A percentile compares a stretch with the other conserved stretches of the same genome.
Evolutionary conservation across 2,113 vertebrate species (phyloP).

Genomic region (Microcebus lehilahytsara): DNA sequence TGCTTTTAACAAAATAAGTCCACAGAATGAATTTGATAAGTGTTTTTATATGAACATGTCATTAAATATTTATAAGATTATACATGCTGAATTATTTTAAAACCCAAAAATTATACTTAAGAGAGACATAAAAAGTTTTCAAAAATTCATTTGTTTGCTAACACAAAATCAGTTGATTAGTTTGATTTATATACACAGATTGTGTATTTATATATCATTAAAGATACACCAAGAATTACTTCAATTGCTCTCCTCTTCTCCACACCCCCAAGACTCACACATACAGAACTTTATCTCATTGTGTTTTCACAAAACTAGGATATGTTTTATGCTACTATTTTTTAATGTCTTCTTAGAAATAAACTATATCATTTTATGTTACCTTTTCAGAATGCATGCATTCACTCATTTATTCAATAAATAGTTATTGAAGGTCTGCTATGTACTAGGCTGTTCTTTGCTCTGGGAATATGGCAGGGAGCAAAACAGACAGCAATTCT

Average conservation of each 20-base stretch:
- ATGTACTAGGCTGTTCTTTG: not conserved
- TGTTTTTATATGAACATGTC: not conserved
- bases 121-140: not conserved
- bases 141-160: not conserved
- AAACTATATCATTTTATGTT: not conserved
- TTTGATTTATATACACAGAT: not conserved
- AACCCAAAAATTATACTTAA: conserved; percentile 1
- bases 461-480: not conserved
- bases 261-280: not conserved
- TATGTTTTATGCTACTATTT: not conserved
- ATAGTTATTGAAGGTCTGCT: not conserved
- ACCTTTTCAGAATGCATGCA: not conserved
- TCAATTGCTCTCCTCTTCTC: not conserved
- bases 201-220: not conserved
- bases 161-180: not conserved
- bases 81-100: not conserved
- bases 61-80: not conserved
- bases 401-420: conserved; percentile 8
- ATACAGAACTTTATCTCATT: not conserved
- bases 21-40: not conserved
- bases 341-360: conserved; percentile 38
- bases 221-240: not conserved
- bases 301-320: not conserved
- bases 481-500: not conserved
- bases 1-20: not conserved